Percentiles rank a stretch among this genome's conserved stretches.
Conservation (phyloP, 2,797 vertebrate genomes). For the Syndactyla subalaris region DNA sequence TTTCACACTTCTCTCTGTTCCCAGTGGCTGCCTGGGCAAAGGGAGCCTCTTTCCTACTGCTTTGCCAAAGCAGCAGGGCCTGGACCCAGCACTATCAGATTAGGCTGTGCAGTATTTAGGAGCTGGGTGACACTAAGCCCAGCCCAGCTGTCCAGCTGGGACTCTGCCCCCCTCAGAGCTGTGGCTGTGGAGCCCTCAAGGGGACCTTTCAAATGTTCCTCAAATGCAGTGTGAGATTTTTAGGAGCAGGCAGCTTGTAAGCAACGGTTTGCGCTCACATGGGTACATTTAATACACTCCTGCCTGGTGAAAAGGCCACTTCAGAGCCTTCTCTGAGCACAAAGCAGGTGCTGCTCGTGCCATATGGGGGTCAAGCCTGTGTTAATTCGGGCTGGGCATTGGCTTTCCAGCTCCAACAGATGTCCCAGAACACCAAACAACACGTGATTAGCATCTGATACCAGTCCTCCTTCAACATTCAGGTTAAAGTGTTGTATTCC, state of each 20-base stretch:
- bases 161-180: not conserved
- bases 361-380: not conserved
- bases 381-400: not conserved
- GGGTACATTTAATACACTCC: not conserved
- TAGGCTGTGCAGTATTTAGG: not conserved
- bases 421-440: not conserved
- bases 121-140: not conserved
- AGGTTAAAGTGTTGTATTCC: not conserved
- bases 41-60: not conserved
- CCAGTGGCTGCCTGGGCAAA: not conserved
- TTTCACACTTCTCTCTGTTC: not conserved
- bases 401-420: not conserved
- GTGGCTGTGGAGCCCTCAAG: not conserved
- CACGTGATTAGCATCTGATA: not conserved
- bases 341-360: not conserved
- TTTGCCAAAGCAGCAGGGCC: not conserved
- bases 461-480: not conserved
- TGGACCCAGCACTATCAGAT: not conserved
- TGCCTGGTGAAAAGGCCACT: not conserved
- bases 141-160: not conserved
- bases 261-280: accelerated
- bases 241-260: not conserved
- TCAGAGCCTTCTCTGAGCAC: not conserved
- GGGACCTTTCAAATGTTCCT: not conserved
- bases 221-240: accelerated